A percentile compares a stretch with the other conserved stretches of the same genome.
These are phyloP conservation scores for Chloromyia formosa DNA, from an alignment of 2,888 invertebrate species.

Conservation along the genomic window DNA sequence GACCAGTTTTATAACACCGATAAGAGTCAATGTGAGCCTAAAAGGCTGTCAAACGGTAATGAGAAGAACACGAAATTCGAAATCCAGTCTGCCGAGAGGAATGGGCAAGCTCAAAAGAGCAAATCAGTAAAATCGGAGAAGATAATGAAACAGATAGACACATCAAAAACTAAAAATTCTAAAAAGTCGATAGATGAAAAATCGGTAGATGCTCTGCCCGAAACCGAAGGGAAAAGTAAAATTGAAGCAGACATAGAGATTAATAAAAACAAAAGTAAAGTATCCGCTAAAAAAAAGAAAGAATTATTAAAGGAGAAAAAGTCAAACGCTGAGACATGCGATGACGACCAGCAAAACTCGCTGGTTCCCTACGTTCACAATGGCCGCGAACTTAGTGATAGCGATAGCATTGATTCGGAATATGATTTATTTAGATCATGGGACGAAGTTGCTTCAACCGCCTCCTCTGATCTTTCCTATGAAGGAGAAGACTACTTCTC, in stretches of 20 bases:
- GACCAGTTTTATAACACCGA: not conserved
- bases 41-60: not conserved
- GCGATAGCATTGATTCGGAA: not conserved
- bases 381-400: not conserved
- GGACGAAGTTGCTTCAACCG: not conserved
- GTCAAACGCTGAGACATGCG: not conserved
- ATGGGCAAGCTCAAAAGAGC: not conserved
- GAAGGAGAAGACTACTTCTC: slow-evolving; percentile 19
- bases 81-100: not conserved
- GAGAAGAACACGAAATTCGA: not conserved
- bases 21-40: not conserved
- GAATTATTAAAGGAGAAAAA: not conserved
- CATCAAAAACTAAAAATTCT: not conserved
- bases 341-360: not conserved
- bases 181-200: not conserved
- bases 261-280: not conserved
- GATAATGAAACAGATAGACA: no score
- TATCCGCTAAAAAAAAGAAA: not conserved
- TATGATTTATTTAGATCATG: not conserved
- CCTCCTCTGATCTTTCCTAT: slow-evolving; percentile 5
- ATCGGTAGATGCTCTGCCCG: not conserved
- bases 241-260: no score
- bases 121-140: not conserved
- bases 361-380: not conserved
- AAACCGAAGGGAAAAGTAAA: no score